Evolutionary conservation across 2,888 invertebrate genomes (phyloP).

Genomic region (Seira ritae): DNA sequence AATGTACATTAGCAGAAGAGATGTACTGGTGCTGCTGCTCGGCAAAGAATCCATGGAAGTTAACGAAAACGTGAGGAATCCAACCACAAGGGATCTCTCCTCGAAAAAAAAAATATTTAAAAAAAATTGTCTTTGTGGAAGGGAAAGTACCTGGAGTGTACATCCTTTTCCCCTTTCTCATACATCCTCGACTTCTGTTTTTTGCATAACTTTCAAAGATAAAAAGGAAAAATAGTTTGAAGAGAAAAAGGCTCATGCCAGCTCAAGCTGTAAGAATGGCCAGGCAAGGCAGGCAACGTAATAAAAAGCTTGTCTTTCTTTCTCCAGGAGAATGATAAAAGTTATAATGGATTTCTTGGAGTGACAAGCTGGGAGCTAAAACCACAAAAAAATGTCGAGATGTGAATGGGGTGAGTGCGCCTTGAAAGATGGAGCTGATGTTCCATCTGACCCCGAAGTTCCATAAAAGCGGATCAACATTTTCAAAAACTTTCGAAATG

Average conservation of each 20-base stretch:
- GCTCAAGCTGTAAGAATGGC: no score
- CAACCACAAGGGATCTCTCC: slow-evolving; percentile 23
- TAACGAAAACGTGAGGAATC: slow-evolving; percentile 19
- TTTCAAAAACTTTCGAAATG: background rate
- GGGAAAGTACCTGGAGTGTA: slow-evolving; percentile 2
- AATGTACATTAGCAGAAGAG: no score
- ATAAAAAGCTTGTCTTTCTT: background rate
- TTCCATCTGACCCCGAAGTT: background rate
- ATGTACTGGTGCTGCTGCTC: no score
- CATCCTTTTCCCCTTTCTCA: background rate
- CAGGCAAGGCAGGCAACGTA: background rate
- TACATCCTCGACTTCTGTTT: background rate
- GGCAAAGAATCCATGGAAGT: background rate
- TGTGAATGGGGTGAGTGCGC: background rate
- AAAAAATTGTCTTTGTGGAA: background rate
- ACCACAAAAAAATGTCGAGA: background rate
- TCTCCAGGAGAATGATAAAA: background rate
- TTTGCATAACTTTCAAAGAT: background rate
- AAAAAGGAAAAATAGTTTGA: background rate
- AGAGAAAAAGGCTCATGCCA: no score
- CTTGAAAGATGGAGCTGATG: slow-evolving; percentile 7
- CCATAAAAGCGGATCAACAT: background rate
- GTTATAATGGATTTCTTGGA: background rate
- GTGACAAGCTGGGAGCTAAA: background rate
- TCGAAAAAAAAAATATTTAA: background rate